phyloP scores from a whole-genome alignment of 1,140 invertebrate species.

The Eubasilissa regina region DNA sequence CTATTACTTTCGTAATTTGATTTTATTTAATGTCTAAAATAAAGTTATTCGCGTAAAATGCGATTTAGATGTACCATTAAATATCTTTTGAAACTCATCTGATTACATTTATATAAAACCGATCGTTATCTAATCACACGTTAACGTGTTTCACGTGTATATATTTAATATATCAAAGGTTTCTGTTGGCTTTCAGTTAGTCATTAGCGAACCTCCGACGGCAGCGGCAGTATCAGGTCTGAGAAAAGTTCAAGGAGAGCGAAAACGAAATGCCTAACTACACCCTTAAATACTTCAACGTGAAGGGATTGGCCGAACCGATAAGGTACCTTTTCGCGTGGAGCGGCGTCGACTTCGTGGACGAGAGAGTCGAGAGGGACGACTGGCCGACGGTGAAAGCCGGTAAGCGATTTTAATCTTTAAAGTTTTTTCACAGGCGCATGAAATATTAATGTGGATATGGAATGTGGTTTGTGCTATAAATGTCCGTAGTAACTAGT shows the following conservation, averaged over 20 bases:
- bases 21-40: not conserved
- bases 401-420: slow-evolving; percentile 61
- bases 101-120: not conserved
- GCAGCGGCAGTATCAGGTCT: not conserved
- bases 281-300: slow-evolving; percentile 80
- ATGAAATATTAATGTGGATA: too few relatives aligned
- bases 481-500: too few relatives aligned
- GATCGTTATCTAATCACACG: not conserved
- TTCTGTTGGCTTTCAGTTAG: not conserved
- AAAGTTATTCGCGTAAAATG: not conserved
- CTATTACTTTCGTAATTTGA: too few relatives aligned
- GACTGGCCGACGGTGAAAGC: slow-evolving; percentile 76
- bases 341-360: slow-evolving; percentile 80
- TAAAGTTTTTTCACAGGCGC: too few relatives aligned
- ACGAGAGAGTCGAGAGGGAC: slow-evolving; percentile 74
- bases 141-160: not conserved
- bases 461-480: too few relatives aligned
- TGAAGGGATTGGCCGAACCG: slow-evolving; percentile 80
- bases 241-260: not conserved
- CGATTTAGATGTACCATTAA: too few relatives aligned
- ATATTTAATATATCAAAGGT: not conserved
- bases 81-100: too few relatives aligned
- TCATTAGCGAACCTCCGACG: not conserved
- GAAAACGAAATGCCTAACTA: slow-evolving; percentile 44
- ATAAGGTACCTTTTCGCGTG: slow-evolving; percentile 82